phyloP scores from a whole-genome alignment of 2,113 vertebrate genomes.

The Gambusia holbrooki region DNA sequence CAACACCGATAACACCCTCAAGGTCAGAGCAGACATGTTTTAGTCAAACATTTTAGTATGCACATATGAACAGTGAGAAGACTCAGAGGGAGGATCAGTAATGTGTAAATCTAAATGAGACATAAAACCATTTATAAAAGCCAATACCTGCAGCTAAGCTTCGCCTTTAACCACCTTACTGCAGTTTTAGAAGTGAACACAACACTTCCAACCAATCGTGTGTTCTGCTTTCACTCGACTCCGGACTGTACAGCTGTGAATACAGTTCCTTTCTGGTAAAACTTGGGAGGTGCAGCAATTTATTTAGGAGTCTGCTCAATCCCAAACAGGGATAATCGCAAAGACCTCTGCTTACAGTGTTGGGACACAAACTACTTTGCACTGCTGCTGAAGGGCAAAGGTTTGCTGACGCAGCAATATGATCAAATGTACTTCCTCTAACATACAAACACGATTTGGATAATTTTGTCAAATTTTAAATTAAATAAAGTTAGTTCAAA shows the following conservation, averaged over 20 bases:
- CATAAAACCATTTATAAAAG: background rate
- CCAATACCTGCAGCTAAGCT: background rate
- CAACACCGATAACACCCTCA: slow-evolving; percentile 71
- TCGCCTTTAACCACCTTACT: background rate
- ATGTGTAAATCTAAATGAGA: background rate
- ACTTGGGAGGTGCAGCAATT: slow-evolving; percentile 64
- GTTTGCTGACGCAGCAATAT: slow-evolving; percentile 20
- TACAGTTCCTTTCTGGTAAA: slow-evolving; percentile 51
- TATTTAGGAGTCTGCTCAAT: slow-evolving; percentile 64
- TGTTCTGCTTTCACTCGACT: background rate
- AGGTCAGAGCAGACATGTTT: slow-evolving; percentile 48
- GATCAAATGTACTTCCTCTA: slow-evolving; percentile 55
- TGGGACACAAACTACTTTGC: slow-evolving; percentile 74
- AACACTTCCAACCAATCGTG: background rate
- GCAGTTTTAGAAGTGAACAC: background rate
- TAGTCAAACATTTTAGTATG: slow-evolving; percentile 17
- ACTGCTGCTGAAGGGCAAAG: slow-evolving; percentile 41
- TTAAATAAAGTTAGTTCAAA: background rate
- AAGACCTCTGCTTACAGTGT: slow-evolving; percentile 62
- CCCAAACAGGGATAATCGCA: slow-evolving; percentile 70
- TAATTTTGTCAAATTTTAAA: background rate
- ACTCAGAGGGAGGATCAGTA: background rate
- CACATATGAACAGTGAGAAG: background rate
- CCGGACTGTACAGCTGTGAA: slow-evolving; percentile 35
- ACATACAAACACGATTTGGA: slow-evolving; percentile 27